Evolutionary conservation across 2,888 invertebrate species (phyloP), one percentile per base, ranked within the genome.

Genomic region (Zele albiditarsus): DNA sequence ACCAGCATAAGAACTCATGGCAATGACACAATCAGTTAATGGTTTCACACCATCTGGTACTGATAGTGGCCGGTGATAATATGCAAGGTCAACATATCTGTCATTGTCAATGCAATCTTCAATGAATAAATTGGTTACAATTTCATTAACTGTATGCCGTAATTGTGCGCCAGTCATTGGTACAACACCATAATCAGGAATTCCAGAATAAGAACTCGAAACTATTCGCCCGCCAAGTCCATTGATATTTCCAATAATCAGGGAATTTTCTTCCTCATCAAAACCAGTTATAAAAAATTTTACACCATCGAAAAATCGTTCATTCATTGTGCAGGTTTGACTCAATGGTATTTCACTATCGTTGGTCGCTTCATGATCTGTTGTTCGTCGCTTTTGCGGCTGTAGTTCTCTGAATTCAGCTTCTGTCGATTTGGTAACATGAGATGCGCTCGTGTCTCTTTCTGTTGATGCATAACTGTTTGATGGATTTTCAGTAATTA

Each of bases 1-100:
- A 0, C 93, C 93, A 14, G 91, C 90, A 87, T 96, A 97, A 0
- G 94, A 93, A 82, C 96, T 97, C 79, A 96, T 92, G 12, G 95
- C 94, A 73, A 97, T 92, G 0, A 96, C 95, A 82, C 95, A 95
- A 60, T 92, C 93, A 0, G 87, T 82, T 25, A 97, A 89, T 0
- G 93, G 94, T 71, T 89, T 88, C 0, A 88, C 84, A 0, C 90
- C 83, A 10, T 89, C 87, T 0, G 90, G 89, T 31, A 92, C 83
- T 0, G 91, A 91, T 63, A 95, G 90, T 0, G 95, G 94, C 23
- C 91, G 90, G 86, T 96, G 95, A 86, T 93, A 96, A 89, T 96
- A 96, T 80, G 92, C 89, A 8, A 94, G 88, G 0, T 92, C 91
- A 0, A 94, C 87, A 2, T 94, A 79, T 84, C 91, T 90, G 83